Percentiles rank a stretch among this genome's conserved stretches.
phyloP scores from a whole-genome alignment of 35 echinoderm and acorn worm genomes.

The Stichopus chloronotus region DNA sequence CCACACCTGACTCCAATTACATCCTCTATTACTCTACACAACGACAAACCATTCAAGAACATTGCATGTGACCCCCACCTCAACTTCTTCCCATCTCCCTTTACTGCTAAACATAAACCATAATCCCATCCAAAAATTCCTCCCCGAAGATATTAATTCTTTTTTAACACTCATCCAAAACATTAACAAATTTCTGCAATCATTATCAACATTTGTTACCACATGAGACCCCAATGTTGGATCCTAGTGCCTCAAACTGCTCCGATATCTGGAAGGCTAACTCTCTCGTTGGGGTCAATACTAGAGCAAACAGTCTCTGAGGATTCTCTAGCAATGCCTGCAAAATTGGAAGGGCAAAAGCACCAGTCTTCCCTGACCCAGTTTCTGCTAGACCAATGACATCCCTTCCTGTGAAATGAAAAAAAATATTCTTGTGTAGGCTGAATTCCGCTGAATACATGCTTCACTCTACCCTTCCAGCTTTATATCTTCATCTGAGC shows the following conservation, averaged over 20 bases:
- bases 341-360: conserved; percentile 94
- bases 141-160: too few species aligned
- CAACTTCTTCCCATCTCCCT: too few species aligned
- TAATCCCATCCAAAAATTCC: too few species aligned
- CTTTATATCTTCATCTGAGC: too few species aligned
- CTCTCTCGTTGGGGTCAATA: conserved; percentile 94
- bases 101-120: too few species aligned
- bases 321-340: conserved; percentile 88
- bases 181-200: too few species aligned
- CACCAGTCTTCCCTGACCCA: conserved; percentile 94
- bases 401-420: conserved; percentile 78
- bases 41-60: too few species aligned
- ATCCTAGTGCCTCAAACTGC: conserved; percentile 88
- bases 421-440: not conserved
- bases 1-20: too few species aligned
- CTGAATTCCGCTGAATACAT: not conserved
- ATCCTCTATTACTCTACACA: too few species aligned
- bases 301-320: conserved; percentile 91
- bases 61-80: too few species aligned
- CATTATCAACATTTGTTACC: conserved; percentile 45
- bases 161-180: too few species aligned
- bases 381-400: conserved; percentile 96
- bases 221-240: conserved; percentile 86
- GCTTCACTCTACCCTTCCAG: too few species aligned
- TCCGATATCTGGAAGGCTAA: conserved; percentile 97